phyloP scores from a whole-genome alignment of 2,113 vertebrate species.

The Muntiacus muntjak region DNA sequence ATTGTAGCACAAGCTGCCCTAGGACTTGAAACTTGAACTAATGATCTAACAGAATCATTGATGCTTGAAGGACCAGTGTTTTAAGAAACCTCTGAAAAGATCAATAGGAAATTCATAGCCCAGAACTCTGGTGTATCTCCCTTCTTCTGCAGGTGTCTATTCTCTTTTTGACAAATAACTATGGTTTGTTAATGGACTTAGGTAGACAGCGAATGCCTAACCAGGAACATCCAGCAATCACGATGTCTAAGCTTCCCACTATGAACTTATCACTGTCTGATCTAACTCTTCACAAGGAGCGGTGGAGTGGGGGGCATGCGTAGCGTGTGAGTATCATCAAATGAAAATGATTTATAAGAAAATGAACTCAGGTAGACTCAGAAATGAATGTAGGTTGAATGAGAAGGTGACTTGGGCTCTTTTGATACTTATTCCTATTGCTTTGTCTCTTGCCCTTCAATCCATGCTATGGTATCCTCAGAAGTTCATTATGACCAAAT shows the following conservation, averaged over 20 bases:
- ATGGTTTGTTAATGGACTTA: neutral
- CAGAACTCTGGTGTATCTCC: neutral
- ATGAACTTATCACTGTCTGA: neutral
- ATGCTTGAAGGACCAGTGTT: neutral
- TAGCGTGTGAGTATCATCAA: neutral
- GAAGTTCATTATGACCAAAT: neutral
- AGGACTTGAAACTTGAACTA: neutral
- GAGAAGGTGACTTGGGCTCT: neutral
- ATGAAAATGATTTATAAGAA: neutral
- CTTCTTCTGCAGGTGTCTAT: neutral
- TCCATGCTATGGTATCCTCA: neutral
- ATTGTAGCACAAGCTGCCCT: neutral
- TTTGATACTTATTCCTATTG: neutral
- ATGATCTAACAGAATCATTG: neutral
- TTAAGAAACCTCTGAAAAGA: neutral
- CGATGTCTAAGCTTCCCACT: neutral
- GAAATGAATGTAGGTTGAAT: neutral
- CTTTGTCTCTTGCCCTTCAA: neutral
- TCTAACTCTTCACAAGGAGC: neutral
- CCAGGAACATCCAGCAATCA: neutral
- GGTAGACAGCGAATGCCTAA: neutral
- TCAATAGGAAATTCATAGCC: neutral
- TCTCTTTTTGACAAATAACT: neutral
- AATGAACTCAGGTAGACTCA: neutral
- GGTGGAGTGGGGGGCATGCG: fast-evolving